Conservation (phyloP, 2,888 invertebrate genomes). For the Hyalella azteca region DNA sequence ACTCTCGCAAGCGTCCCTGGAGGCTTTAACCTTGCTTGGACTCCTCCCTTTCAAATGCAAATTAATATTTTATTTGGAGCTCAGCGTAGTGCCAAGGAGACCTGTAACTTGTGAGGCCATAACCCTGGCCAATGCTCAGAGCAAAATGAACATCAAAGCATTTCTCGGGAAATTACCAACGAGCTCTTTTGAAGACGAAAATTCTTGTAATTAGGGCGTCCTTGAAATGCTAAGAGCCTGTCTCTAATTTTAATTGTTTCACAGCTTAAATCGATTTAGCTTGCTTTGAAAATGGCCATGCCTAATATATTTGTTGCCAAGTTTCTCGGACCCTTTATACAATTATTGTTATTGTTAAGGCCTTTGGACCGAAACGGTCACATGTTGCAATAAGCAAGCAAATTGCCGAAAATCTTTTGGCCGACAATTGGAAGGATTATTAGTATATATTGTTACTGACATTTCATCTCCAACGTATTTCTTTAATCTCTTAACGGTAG, state of each 20-base stretch:
- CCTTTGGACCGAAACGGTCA: too few species aligned
- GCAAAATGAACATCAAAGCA: constrained; percentile 21
- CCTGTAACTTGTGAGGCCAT: constrained; percentile 22
- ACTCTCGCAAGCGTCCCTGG: background rate
- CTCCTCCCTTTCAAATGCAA: constrained; percentile 36
- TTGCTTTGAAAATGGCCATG: constrained; percentile 12
- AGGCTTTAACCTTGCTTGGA: constrained; percentile 28
- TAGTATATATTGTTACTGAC: too few species aligned
- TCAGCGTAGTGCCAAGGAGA: constrained; percentile 26
- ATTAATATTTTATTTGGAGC: constrained; percentile 32
- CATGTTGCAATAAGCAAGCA: too few species aligned
- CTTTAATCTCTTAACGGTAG: too few species aligned
- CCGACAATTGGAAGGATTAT: too few species aligned
- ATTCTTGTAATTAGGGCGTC: background rate
- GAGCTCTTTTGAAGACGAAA: constrained; percentile 17
- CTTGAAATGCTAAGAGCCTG: constrained; percentile 9
- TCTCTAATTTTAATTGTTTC: background rate
- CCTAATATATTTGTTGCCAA: too few species aligned
- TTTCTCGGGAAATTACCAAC: constrained; percentile 10
- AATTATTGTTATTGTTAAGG: too few species aligned
- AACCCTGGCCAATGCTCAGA: constrained; percentile 9
- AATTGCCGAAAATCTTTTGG: too few species aligned
- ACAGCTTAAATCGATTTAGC: background rate
- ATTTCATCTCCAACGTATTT: too few species aligned
- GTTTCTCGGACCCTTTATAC: too few species aligned